Percentiles rank a stretch among this genome's conserved stretches.
Evolutionary conservation across 2,888 invertebrate species (phyloP).

Genomic region (Vesta saturnalis): DNA sequence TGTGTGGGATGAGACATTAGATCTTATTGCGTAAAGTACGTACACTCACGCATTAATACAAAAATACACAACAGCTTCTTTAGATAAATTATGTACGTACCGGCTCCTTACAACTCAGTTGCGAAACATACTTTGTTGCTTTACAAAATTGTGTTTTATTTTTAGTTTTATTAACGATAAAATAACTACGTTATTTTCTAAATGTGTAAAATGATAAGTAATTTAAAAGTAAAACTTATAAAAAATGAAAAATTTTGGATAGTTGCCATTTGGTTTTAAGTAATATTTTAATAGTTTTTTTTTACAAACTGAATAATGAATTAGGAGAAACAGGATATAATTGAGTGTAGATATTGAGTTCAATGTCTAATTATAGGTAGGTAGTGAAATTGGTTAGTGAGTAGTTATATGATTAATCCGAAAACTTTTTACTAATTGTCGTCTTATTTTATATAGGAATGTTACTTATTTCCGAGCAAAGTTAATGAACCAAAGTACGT

Average conservation of each 20-base stretch:
- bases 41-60: slow-evolving; percentile 39
- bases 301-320: background rate
- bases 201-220: background rate
- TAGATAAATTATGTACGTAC: slow-evolving; percentile 40
- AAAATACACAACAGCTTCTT: slow-evolving; percentile 41
- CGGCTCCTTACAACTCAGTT: slow-evolving; percentile 22
- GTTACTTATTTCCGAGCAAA: background rate
- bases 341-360: background rate
- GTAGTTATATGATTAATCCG: slow-evolving; percentile 1
- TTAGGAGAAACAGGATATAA: background rate
- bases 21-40: slow-evolving; percentile 42
- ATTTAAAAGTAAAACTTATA: background rate
- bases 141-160: background rate
- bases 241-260: background rate
- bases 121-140: slow-evolving; percentile 17
- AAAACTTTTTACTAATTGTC: background rate
- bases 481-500: background rate
- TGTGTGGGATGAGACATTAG: slow-evolving; percentile 35
- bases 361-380: background rate
- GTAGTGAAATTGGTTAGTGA: background rate
- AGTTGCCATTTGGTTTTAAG: background rate
- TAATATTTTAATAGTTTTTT: background rate
- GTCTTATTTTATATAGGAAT: background rate
- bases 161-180: background rate
- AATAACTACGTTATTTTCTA: background rate